phyloP scores from a whole-genome alignment of 2,113 vertebrate genomes.

The Carlito syrichta region DNA sequence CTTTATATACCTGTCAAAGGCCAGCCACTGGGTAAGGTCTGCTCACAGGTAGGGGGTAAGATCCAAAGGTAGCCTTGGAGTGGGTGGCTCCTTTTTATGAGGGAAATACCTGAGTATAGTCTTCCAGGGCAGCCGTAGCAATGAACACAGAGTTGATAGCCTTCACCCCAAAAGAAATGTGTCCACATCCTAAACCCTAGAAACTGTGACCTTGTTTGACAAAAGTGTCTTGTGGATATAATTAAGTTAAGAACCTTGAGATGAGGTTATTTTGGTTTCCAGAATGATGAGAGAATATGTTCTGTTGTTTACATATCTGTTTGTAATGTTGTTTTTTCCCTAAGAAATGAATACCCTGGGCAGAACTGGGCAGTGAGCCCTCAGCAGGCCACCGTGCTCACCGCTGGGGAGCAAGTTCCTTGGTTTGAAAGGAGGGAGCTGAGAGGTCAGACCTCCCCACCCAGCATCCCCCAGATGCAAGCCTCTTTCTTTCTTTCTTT shows the following conservation, averaged over 20 bases:
- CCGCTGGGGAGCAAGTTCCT: no score
- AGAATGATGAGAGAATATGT: not conserved
- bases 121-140: no score
- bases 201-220: not conserved
- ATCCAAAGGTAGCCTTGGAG: not conserved
- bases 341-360: not conserved
- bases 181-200: not conserved
- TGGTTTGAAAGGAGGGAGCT: not conserved
- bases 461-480: no score
- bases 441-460: not conserved
- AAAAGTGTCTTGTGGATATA: not conserved
- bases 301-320: not conserved
- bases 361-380: not conserved
- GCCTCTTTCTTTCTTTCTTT: no score
- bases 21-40: no score
- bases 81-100: not conserved
- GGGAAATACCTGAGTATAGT: not conserved
- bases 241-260: not conserved
- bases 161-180: not conserved
- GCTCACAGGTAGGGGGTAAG: not conserved
- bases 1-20: fast-evolving
- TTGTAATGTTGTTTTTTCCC: no score
- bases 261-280: not conserved
- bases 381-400: not conserved
- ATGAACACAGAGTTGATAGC: not conserved